Percentiles rank a stretch among this genome's conserved stretches.
Evolutionary conservation across 2,888 invertebrate species (phyloP).

Genomic region (Acanthopleura granulata): DNA sequence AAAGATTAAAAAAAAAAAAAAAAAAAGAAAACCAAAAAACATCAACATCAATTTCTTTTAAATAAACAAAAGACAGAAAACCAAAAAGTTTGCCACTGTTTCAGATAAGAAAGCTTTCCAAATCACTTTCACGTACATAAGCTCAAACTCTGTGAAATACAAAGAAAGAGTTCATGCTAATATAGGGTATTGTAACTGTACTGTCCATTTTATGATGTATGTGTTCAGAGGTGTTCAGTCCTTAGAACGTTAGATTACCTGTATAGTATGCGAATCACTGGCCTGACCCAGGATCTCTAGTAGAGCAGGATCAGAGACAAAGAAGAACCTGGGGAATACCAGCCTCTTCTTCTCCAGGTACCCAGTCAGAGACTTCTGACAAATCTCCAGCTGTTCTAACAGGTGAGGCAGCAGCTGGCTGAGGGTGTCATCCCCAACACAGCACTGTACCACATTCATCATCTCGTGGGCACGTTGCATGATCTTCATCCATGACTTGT

Average conservation of each 20-base stretch:
- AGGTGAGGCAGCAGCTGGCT: conserved; percentile 92
- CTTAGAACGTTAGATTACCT: conserved; percentile 45
- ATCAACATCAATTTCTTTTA: no score
- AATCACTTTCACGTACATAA: no score
- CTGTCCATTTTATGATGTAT: no score
- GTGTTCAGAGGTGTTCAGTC: no score
- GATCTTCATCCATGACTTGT: conserved; percentile 98
- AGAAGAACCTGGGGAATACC: conserved; percentile 70
- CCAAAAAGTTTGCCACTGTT: no score
- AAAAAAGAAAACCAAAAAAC: no score
- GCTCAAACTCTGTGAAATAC: no score
- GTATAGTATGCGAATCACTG: conserved; percentile 71
- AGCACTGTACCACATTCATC: conserved; percentile 94
- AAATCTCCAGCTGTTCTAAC: conserved; percentile 95
- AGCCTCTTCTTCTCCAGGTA: conserved; percentile 70
- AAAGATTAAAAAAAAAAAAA: no score
- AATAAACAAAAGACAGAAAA: no score
- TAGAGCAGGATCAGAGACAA: conserved; percentile 70
- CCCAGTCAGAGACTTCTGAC: conserved; percentile 96
- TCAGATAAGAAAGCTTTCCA: no score
- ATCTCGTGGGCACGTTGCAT: conserved; percentile 93
- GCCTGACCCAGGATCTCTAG: conserved; percentile 71
- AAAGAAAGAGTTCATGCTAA: no score
- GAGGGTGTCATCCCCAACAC: conserved; percentile 94
- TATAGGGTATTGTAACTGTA: no score